Conservation (phyloP, 1,140 invertebrate genomes). For the Macrocentrus cingulum region DNA sequence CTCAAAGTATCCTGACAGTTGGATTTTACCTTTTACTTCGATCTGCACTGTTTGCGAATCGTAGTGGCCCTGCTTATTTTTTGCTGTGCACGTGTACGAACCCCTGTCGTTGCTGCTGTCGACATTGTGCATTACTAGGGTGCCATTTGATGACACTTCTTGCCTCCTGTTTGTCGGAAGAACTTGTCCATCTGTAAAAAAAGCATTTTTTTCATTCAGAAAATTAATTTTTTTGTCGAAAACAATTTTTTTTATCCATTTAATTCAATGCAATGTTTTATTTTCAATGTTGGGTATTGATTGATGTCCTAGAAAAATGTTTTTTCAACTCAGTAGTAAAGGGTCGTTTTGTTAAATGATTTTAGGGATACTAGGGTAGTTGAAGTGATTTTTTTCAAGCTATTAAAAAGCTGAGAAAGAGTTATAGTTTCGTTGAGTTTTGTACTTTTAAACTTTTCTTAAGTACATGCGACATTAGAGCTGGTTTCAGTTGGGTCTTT, state of each 20-base stretch:
- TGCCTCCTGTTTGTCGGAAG: constrained; percentile 86
- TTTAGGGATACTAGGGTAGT: too few species aligned
- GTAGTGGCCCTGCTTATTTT: constrained; percentile 79
- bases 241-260: neutral
- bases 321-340: too few species aligned
- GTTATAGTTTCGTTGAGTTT: too few species aligned
- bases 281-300: too few species aligned
- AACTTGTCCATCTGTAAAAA: constrained; percentile 70
- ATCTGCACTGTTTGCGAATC: constrained; percentile 81
- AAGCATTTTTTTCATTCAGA: constrained; percentile 40
- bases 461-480: constrained; percentile 27
- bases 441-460: constrained; percentile 9
- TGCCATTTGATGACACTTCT: constrained; percentile 83
- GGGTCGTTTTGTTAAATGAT: too few species aligned
- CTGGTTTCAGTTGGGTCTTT: neutral
- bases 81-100: constrained; percentile 86
- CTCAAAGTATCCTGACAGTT: too few species aligned
- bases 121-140: constrained; percentile 69
- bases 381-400: too few species aligned
- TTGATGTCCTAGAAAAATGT: too few species aligned
- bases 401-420: too few species aligned
- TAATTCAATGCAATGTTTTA: constrained; percentile 10
- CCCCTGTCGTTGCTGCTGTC: constrained; percentile 77
- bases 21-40: constrained; percentile 79
- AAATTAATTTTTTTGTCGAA: neutral